These are phyloP conservation scores for Mastomys natalensis DNA, from an alignment of 2,113 vertebrate species.

Conservation along the genomic window DNA sequence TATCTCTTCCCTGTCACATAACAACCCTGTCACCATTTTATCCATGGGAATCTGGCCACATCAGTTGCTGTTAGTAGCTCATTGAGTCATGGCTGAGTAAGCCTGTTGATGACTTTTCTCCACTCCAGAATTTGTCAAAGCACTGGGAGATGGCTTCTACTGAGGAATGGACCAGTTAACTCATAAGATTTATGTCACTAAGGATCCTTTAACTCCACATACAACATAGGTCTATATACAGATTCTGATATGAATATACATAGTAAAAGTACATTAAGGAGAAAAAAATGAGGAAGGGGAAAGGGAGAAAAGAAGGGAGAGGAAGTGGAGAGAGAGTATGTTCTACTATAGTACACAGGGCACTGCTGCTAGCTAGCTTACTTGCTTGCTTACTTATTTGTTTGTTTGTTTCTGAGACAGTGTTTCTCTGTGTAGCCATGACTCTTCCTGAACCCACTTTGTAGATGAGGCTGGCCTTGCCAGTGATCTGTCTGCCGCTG, in stretches of 20 bases:
- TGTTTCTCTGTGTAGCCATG: neutral
- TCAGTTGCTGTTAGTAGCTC: neutral
- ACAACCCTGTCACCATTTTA: neutral
- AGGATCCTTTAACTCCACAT: neutral
- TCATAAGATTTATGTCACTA: neutral
- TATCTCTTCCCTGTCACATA: neutral
- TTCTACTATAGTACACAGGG: neutral
- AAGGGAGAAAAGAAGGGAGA: neutral
- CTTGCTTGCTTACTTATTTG: neutral
- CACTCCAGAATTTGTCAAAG: neutral
- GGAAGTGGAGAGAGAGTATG: neutral
- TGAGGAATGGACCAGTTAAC: neutral
- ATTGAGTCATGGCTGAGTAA: neutral
- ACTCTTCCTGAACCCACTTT: neutral
- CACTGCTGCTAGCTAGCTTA: neutral
- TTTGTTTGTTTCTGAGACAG: neutral
- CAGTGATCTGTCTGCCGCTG: neutral
- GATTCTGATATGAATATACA: neutral
- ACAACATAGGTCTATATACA: neutral
- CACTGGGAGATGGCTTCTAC: neutral
- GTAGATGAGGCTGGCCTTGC: neutral
- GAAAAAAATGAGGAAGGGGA: neutral
- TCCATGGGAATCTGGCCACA: neutral
- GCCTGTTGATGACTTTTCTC: neutral
- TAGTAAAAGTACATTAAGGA: neutral